phyloP scores from a whole-genome alignment of 2,888 invertebrate genomes.

The Chrysopilus asiliformis region DNA sequence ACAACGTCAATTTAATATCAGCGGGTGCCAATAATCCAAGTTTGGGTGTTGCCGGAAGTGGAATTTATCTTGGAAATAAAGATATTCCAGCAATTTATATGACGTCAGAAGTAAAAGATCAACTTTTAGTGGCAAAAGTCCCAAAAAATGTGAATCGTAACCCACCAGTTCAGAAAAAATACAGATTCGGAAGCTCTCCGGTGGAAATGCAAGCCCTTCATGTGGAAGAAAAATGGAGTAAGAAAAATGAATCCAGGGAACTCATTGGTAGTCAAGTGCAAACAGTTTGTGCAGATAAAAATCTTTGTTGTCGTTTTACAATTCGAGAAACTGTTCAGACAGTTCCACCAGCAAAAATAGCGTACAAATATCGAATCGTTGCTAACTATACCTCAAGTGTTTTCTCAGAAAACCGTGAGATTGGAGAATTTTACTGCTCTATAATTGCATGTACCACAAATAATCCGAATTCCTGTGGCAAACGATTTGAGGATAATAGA shows the following conservation, averaged over 20 bases:
- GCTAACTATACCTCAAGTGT: conserved; percentile 9
- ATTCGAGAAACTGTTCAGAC: conserved; percentile 9
- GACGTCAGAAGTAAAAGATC: conserved; percentile 23
- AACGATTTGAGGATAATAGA: conserved; percentile 5
- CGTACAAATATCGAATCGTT: conserved; percentile 8
- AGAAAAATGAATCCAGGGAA: not conserved
- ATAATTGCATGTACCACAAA: conserved; percentile 32
- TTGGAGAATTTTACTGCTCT: conserved; percentile 23
- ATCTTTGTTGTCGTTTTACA: conserved; percentile 23
- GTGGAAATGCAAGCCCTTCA: conserved; percentile 6
- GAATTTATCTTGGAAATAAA: conserved; percentile 51
- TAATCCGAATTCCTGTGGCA: conserved; percentile 26
- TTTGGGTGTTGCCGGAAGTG: conserved; percentile 54
- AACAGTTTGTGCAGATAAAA: conserved; percentile 11
- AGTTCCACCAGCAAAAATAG: conserved; percentile 4
- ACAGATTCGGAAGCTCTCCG: conserved; percentile 2
- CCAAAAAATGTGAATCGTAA: conserved; percentile 12
- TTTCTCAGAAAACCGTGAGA: not conserved
- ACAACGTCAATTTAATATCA: conserved; percentile 55
- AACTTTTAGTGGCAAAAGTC: conserved; percentile 10
- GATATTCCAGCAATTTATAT: conserved; percentile 10
- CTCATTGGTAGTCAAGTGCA: conserved; percentile 2
- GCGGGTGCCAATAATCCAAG: conserved; percentile 53
- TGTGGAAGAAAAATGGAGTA: conserved; percentile 6
- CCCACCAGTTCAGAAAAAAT: conserved; percentile 11